phyloP scores from a whole-genome alignment of 2,113 vertebrate genomes.

The Cichladusa arquata region DNA sequence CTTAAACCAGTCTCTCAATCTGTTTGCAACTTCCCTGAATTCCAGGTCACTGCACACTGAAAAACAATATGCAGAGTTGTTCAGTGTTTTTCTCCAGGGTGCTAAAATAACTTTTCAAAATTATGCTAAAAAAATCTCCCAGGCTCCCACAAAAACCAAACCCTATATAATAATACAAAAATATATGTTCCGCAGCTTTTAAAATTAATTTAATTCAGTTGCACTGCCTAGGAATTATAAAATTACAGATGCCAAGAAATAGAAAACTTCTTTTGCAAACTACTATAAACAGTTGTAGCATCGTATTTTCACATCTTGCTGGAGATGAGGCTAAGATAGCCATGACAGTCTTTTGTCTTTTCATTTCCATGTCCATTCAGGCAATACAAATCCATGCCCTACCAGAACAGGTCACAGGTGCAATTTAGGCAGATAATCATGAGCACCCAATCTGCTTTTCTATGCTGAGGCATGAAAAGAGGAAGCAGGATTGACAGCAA shows the following conservation, averaged over 20 bases:
- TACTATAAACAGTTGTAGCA: not conserved
- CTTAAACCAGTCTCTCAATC: constrained; percentile 93
- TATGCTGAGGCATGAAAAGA: not conserved
- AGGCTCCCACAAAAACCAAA: not conserved
- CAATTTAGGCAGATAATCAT: not conserved
- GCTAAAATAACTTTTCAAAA: not conserved
- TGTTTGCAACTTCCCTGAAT: constrained; percentile 88
- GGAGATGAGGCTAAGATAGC: not conserved
- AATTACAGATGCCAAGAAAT: not conserved
- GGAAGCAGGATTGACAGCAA: not conserved
- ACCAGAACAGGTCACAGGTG: not conserved
- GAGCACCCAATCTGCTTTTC: not conserved
- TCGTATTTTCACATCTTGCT: not conserved
- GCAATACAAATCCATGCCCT: not conserved
- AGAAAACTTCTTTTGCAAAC: not conserved
- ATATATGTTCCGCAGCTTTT: not conserved
- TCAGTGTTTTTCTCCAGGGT: not conserved
- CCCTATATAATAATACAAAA: not conserved
- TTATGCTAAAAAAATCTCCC: not conserved
- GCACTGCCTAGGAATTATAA: not conserved
- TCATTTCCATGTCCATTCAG: not conserved
- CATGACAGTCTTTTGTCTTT: not conserved
- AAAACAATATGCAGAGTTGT: constrained; percentile 41
- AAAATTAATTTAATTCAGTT: not conserved
- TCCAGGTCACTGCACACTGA: constrained; percentile 88